Conservation (phyloP, 2,888 invertebrate genomes). For the Diaperis boleti region DNA sequence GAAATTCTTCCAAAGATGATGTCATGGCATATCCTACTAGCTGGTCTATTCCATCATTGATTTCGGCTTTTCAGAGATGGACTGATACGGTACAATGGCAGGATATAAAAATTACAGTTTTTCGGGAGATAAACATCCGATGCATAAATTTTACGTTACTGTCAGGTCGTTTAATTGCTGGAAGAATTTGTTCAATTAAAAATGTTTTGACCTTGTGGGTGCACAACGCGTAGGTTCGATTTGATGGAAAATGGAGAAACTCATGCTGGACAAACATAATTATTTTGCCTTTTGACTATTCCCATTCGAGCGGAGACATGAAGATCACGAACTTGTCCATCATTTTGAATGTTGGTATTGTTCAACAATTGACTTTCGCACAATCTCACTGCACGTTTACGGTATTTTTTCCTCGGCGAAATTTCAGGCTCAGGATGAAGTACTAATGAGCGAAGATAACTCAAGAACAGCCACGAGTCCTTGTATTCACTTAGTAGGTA, state of each 20-base stretch:
- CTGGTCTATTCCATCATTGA: constrained; percentile 5
- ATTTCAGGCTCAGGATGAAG: too few relatives aligned
- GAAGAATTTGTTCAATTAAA: constrained; percentile 11
- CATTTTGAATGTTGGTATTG: background rate
- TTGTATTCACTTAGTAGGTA: too few relatives aligned
- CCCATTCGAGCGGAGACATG: background rate
- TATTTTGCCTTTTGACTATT: constrained; percentile 6
- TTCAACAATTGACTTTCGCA: background rate
- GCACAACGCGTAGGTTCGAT: constrained; percentile 28
- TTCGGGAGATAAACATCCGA: background rate
- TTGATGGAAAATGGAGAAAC: constrained; percentile 34
- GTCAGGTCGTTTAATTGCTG: constrained; percentile 15
- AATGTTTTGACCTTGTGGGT: constrained; percentile 2
- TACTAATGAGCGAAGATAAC: too few relatives aligned
- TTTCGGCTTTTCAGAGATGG: constrained; percentile 43
- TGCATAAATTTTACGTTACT: constrained; percentile 1
- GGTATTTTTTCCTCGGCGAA: too few relatives aligned
- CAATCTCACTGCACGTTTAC: too few relatives aligned
- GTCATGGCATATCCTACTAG: constrained; percentile 25
- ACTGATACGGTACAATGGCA: constrained; percentile 41
- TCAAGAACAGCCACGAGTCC: too few relatives aligned
- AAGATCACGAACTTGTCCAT: constrained; percentile 2
- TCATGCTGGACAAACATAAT: constrained; percentile 37
- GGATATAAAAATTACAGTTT: constrained; percentile 38
- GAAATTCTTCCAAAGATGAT: constrained; percentile 36